Evolutionary conservation across 1,140 invertebrate species (phyloP), one percentile per base, ranked within the genome.

Genomic region (Gryllus bimaculatus): DNA sequence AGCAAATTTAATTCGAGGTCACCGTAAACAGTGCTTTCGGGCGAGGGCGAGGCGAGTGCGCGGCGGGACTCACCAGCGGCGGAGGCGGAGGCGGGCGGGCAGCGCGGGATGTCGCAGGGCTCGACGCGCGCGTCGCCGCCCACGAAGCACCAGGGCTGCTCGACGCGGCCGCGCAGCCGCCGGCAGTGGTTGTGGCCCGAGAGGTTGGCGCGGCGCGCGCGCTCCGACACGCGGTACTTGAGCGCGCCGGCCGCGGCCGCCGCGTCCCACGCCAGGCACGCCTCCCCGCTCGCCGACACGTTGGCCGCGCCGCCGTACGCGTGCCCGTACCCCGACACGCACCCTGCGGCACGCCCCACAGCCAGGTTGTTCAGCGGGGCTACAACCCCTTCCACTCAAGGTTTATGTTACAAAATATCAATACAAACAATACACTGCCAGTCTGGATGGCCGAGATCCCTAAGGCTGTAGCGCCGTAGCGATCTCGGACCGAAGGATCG

Each of bases 111-210:
- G 80, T 90, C 89, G 79, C 90, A 90, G 78, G 86, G 86, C 81
- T 90, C 89, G 39, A 84, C 85, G 78, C 86, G 83, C 15, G 6
- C 73, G 12, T 20, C 20, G 7, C 15, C 20, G 8, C 82, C 83
- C 18, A 85, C 84, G 81, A 85, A 90, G 80, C 90, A 91, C 90
- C 89, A 91, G 0, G 90, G 90, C n/a, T 83, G 84, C 1, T 83
- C 83, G n/a, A 85, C 86, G 8, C 81, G 82, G 0, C 87, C 86
- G 81, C 86, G 88, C 1, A 88, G 87, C 84, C 90, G 90, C 79
- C 89, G 85, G 81, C 90, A 91, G 80, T 86, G 87, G 82, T 90
- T 89, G 79, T 90, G 88, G 0, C 80, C 82, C 78, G 82, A 83
- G 73, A 89, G 82, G 81, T 84, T 84, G 7, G 84, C 80, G 73